Evolutionary conservation across 2,113 vertebrate species (phyloP), one percentile per base, ranked within the genome.

Genomic region (Abramis brama): DNA sequence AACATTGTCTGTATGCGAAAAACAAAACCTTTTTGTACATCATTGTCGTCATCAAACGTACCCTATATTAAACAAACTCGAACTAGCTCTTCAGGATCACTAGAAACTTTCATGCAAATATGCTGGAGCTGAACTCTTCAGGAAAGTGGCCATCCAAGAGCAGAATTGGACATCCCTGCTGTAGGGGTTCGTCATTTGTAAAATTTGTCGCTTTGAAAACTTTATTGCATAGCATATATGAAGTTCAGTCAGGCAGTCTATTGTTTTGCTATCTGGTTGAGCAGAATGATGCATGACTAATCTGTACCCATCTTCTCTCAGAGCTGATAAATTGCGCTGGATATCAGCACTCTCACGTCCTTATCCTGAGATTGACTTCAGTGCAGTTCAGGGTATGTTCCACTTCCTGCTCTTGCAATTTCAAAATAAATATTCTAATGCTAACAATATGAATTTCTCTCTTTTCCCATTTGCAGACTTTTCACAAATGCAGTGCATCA

Each of bases 251-350:
- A 19, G 33, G 15, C 10, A 30, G 30, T 13, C 76, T 78, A 7
- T 33, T 43, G 57, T 81, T 81, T 81, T 47, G 60, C 4, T 45
- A 11, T 66, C 4, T 50, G 5, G 23, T 50, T 43, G 15, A 27
- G 59, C 15, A 10, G 9, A 47, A 64, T 47, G 19, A 47, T 47
- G 62, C 4, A 2, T 64, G 45, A 47, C 43, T 21, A 81, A 81
- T 50, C 43, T 21, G 78, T 79, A 71, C 78, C 52, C 45, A 19
- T 43, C n/a, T 15, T 85, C 21, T 47, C 43, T 50, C 85, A 99
- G 98, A 92, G 97, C 96, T 85, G 97, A 98, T 93, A 99, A 99
- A 91, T 94, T 97, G 80, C 96, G 97, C 0, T 99, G 98, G 98
- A 97, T 99, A 92, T 98, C 97, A 11, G 97, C 97, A 39, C 88